Conservation (phyloP, 1,140 invertebrate species). For the Sweltsa coloradensis region DNA sequence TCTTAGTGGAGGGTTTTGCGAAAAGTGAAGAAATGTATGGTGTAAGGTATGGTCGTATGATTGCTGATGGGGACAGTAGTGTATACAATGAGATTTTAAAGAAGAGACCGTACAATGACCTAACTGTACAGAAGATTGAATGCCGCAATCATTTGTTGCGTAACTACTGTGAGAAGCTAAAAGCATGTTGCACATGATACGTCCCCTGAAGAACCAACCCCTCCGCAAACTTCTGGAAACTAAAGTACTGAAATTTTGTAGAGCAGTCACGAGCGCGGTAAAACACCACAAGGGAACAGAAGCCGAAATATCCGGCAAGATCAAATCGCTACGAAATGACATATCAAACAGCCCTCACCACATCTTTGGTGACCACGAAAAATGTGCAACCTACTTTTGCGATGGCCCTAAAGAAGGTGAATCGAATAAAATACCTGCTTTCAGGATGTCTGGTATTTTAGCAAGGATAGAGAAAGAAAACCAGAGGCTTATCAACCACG, state of each 20-base stretch:
- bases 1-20: conserved; percentile 21
- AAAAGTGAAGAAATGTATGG: conserved; percentile 18
- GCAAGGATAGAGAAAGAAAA: conserved; percentile 8
- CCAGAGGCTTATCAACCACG: conserved; percentile 5
- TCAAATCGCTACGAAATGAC: neutral
- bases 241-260: neutral
- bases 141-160: conserved; percentile 18
- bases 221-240: neutral
- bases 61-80: conserved; percentile 26
- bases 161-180: conserved; percentile 12
- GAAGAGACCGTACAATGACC: conserved; percentile 14
- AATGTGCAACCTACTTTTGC: conserved; percentile 18
- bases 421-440: conserved; percentile 17
- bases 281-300: neutral
- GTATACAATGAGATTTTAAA: conserved; percentile 19
- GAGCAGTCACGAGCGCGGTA: neutral
- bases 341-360: conserved; percentile 3
- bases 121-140: conserved; percentile 21
- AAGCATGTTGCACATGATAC: neutral
- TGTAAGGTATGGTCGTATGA: conserved; percentile 22
- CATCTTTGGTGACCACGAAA: conserved; percentile 9
- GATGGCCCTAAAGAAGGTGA: conserved; percentile 12
- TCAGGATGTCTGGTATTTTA: conserved; percentile 13
- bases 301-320: neutral
- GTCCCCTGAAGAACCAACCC: neutral